Evolutionary conservation across 2,888 invertebrate genomes (phyloP), one percentile per base, ranked within the genome.

Genomic region (Dioctria rufipes): DNA sequence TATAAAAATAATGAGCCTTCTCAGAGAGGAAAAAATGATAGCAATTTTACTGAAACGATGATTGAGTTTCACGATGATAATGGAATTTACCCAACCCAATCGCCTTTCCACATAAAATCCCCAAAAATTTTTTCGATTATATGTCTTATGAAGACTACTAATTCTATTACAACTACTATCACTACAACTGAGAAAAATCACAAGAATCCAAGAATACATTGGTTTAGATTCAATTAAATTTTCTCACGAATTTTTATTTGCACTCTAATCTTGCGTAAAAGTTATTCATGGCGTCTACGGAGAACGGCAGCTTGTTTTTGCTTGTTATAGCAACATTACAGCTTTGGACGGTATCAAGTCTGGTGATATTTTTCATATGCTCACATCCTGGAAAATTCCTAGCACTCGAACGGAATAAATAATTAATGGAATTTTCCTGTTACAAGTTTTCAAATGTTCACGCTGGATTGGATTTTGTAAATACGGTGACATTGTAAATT

Each of bases 161-260:
- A 0, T 25, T 25, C 25, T 25, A 25, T 2, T 25, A 2, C 25
- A 1, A 25, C 25, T 25, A 25, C 2, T 25, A 25, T 2, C 25
- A 25, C 25, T 25, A 25, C 0, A 1, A 25, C 25, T 0, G 1
- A 3, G 54, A 4, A n/a, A 54, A 54, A 11, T 54, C n/a, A 54
- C 54, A 11, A 54, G 0, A 54, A 54, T n/a, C 4, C 1, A 4
- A n/a, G 11, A 54, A 54, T 54, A 1, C 11, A 37, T n/a, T n/a
- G 42, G 13, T n/a, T 25, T n/a, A 6, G 43, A 39, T 71, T 51
- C 5, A 54, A 54, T 54, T 73, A 13, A 25, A 73, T 6, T 73
- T 58, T 40, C 58, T 60, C 73, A 73, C 60, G 73, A 43, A 58
- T 42, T 73, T 73, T 58, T 73, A 60, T 73, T 60, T 73, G 42